These are phyloP conservation scores for Hyla sarda DNA, from an alignment of 2,113 vertebrate genomes.

Conservation along the genomic window DNA sequence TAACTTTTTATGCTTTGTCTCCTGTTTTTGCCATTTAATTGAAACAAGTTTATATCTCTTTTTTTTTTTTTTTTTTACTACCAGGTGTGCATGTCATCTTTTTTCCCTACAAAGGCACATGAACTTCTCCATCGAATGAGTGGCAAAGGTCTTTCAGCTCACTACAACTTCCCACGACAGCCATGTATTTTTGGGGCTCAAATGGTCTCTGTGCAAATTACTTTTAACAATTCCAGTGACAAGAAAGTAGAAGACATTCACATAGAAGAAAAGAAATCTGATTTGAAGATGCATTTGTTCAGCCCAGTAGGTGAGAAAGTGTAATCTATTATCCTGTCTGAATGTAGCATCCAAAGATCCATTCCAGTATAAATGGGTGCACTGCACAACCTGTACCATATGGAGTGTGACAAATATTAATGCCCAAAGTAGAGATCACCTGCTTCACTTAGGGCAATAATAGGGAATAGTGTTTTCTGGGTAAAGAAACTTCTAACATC, in stretches of 20 bases:
- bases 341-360: not conserved
- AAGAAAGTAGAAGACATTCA: slow-evolving; percentile 85
- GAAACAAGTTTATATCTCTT: not conserved
- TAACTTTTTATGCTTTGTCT: not conserved
- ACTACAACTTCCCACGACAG: slow-evolving; percentile 89
- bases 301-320: slow-evolving; percentile 79
- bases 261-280: slow-evolving; percentile 77
- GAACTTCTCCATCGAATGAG: slow-evolving; percentile 94
- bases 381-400: too few species aligned
- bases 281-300: slow-evolving; percentile 82
- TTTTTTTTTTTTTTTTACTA: not conserved
- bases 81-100: slow-evolving; percentile 82
- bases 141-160: slow-evolving; percentile 89
- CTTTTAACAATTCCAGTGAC: slow-evolving; percentile 83
- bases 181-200: slow-evolving; percentile 80
- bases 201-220: slow-evolving; percentile 91
- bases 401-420: too few species aligned
- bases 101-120: slow-evolving; percentile 80
- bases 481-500: too few species aligned
- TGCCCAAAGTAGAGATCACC: too few species aligned
- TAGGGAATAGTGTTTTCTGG: too few species aligned
- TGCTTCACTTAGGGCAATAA: too few species aligned
- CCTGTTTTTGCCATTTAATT: not conserved
- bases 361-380: too few species aligned
- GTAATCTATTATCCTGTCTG: not conserved